Evolutionary conservation across 2,113 vertebrate species (phyloP).

Genomic region (Campylomormyrus numenius): DNA sequence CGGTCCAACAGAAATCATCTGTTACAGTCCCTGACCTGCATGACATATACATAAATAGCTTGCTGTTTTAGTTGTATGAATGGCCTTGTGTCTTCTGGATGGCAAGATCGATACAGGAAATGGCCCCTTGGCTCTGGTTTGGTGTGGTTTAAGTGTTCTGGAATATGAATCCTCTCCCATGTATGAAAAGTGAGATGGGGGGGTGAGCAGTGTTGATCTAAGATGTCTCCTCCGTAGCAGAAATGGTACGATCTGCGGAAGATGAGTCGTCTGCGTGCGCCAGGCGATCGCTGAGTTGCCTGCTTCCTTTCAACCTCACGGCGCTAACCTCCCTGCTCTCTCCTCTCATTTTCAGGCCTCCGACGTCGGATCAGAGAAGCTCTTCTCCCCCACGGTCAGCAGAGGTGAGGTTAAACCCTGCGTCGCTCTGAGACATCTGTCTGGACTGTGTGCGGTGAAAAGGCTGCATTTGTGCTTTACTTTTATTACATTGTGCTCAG

Average conservation of each 20-base stretch:
- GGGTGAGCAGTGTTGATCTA: not conserved
- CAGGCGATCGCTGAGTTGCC: not conserved
- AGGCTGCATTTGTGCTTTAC: not conserved
- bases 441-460: not conserved
- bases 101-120: slow-evolving; percentile 1
- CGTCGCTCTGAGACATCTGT: not conserved
- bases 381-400: slow-evolving; percentile 61
- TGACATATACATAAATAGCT: not conserved
- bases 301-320: not conserved
- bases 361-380: slow-evolving; percentile 66
- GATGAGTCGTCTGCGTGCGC: not conserved
- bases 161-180: not conserved
- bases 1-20: not conserved
- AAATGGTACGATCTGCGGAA: not conserved
- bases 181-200: not conserved
- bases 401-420: slow-evolving; percentile 58
- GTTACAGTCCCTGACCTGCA: not conserved
- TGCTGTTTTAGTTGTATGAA: not conserved
- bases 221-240: not conserved
- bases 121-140: not conserved
- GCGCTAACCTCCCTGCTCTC: not conserved
- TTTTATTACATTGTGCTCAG: not conserved
- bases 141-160: not conserved
- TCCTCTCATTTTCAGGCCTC: slow-evolving; percentile 52
- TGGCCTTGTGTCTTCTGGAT: not conserved